Evolutionary conservation across 2,888 invertebrate genomes (phyloP), one percentile per base, ranked within the genome.

Genomic region (Cerastoderma edule): DNA sequence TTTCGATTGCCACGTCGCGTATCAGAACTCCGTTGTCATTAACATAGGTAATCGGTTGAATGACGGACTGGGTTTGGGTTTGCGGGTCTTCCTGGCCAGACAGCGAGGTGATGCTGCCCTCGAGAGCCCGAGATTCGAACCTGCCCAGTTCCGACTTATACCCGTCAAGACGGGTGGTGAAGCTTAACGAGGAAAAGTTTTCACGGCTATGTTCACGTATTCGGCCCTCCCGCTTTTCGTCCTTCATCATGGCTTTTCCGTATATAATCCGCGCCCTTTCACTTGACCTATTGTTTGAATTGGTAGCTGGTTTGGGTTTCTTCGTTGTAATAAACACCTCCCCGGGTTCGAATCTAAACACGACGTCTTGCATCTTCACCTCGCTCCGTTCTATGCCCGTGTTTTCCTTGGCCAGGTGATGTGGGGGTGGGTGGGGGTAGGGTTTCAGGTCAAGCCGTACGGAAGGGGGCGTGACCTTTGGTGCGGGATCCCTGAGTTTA

Each of bases 211-310:
- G 28, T n/a, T 72, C 68, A n/a, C 50, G 48, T 22, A 30, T 32
- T 1, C 66, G 66, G 10, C 33, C 33, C 24, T 66, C 66, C 16
- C 30, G 22, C 33, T 48, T 48, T 13, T 66, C 66, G 30, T 66
- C 66, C 32, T 75, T 65, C 30, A 57, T 44, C 27, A 71, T 50
- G 1, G 60, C 60, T 57, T 82, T 82, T 6, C 82, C 82, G 28
- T 82, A 82, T n/a, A 82, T 82, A 8, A 78, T 75, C 22, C 78
- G 46, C 19, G 82, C 82, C 16, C 82, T 64, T 63, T 82, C 78
- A 63, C 78, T 78, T 24, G 74, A 68, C 13, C 75, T 57, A 13
- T 60, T 64, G 50, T 73, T 33, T 16, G 46, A 35, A 19, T 16
- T n/a, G n/a, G n/a, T 22, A 1, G n/a, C 39, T 30, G 71, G 63